A percentile compares a stretch with the other conserved stretches of the same genome.
Evolutionary conservation across 2,113 vertebrate genomes (phyloP).

Genomic region (Emydocephalus ijimae): DNA sequence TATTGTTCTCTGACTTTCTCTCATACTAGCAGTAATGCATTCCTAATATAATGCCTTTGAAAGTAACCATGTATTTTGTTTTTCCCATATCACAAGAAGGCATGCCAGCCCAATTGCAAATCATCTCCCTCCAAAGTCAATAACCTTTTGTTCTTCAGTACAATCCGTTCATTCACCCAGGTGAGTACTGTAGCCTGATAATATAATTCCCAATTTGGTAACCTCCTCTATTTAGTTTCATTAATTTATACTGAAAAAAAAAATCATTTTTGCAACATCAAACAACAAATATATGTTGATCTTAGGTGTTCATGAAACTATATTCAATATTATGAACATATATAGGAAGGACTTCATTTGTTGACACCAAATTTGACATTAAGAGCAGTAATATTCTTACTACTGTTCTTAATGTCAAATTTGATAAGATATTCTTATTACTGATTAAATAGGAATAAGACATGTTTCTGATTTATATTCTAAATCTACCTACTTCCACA

Average conservation of each 20-base stretch:
- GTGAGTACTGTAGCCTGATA: no score
- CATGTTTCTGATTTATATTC: not conserved
- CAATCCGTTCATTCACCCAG: no score
- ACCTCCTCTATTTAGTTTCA: not conserved
- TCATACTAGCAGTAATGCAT: no score
- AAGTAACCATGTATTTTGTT: no score
- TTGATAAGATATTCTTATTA: conserved; percentile 11
- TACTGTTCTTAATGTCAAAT: not conserved
- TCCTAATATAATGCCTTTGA: no score
- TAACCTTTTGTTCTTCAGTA: no score
- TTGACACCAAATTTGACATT: conserved; percentile 3
- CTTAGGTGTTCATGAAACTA: not conserved
- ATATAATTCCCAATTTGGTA: no score
- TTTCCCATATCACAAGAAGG: no score
- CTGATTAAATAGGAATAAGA: not conserved
- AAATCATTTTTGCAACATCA: not conserved
- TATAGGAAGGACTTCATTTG: conserved; percentile 7
- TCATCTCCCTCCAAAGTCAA: no score
- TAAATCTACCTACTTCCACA: conserved; percentile 78
- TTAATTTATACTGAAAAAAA: not conserved
- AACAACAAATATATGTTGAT: not conserved
- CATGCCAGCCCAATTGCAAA: no score
- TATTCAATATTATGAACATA: not conserved
- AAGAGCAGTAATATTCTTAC: not conserved
- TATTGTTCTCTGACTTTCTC: no score